These are phyloP conservation scores for Chionis minor DNA, from an alignment of 2,113 vertebrate genomes.

Conservation along the genomic window DNA sequence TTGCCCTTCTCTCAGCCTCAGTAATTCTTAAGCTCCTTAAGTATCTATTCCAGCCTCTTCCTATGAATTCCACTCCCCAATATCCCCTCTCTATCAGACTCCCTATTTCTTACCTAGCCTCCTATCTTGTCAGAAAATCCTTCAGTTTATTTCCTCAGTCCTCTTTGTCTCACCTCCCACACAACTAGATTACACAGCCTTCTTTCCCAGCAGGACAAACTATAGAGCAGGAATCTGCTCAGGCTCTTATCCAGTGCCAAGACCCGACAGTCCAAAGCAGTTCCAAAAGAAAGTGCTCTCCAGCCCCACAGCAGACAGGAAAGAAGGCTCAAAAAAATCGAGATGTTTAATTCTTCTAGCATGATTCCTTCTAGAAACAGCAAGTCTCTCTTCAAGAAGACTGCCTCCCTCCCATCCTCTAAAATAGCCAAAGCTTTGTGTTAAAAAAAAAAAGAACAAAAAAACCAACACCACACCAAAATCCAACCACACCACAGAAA, in stretches of 20 bases:
- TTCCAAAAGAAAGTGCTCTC: not conserved
- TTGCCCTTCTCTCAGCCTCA: not conserved
- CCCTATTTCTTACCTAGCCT: not conserved
- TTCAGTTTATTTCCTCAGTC: not conserved
- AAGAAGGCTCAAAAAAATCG: not conserved
- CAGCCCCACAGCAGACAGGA: not conserved
- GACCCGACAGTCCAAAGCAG: not conserved
- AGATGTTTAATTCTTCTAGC: not conserved
- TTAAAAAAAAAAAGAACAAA: not conserved
- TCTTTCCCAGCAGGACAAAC: not conserved
- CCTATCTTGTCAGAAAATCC: not conserved
- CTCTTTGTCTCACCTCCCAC: not conserved
- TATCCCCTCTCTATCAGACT: not conserved
- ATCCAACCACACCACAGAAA: not conserved
- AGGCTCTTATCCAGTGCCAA: not conserved
- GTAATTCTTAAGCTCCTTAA: not conserved
- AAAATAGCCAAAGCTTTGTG: not conserved
- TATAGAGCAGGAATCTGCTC: not conserved
- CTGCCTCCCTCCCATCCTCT: not conserved
- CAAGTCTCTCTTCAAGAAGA: not conserved
- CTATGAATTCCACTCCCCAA: not conserved
- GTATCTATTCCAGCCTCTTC: not conserved
- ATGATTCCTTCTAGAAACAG: not conserved
- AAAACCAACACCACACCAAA: not conserved
- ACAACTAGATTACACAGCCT: not conserved